phyloP scores from a whole-genome alignment of 2,113 vertebrate species.

The Myocastor coypus region DNA sequence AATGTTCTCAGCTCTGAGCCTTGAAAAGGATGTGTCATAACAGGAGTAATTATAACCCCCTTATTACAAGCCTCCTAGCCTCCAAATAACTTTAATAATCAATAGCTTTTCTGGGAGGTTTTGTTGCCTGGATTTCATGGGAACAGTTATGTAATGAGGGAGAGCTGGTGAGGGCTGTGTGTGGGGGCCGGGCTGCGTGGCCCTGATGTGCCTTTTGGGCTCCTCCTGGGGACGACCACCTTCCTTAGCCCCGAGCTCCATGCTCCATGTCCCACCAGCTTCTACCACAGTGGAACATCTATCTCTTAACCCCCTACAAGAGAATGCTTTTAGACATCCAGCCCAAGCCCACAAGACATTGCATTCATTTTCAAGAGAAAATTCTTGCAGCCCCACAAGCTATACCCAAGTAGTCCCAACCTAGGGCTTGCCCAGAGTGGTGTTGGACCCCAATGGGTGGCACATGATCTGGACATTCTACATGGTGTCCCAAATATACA shows the following conservation, averaged over 20 bases:
- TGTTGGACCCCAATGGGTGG: neutral
- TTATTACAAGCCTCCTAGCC: conserved; percentile 63
- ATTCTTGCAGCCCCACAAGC: neutral
- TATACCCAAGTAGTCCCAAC: neutral
- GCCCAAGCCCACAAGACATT: neutral
- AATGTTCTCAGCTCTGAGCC: conserved; percentile 73
- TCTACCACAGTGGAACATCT: neutral
- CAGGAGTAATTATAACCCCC: conserved; percentile 76
- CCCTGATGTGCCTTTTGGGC: neutral
- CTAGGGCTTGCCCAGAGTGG: neutral
- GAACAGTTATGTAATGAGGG: conserved; percentile 70
- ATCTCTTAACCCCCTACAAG: neutral
- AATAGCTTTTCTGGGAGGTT: conserved; percentile 74
- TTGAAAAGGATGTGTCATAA: conserved; percentile 76
- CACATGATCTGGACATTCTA: neutral
- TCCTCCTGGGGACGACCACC: neutral
- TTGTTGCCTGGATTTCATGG: conserved; percentile 64
- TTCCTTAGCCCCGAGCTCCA: neutral
- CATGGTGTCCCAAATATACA: neutral
- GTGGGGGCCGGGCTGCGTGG: neutral
- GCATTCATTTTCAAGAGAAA: conserved; percentile 17
- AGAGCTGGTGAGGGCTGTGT: neutral
- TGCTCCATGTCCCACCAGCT: neutral
- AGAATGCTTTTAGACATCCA: neutral
- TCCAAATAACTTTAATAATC: conserved; percentile 81